Evolutionary conservation across 2,888 invertebrate species (phyloP).

Genomic region (Drosophila diplacantha): DNA sequence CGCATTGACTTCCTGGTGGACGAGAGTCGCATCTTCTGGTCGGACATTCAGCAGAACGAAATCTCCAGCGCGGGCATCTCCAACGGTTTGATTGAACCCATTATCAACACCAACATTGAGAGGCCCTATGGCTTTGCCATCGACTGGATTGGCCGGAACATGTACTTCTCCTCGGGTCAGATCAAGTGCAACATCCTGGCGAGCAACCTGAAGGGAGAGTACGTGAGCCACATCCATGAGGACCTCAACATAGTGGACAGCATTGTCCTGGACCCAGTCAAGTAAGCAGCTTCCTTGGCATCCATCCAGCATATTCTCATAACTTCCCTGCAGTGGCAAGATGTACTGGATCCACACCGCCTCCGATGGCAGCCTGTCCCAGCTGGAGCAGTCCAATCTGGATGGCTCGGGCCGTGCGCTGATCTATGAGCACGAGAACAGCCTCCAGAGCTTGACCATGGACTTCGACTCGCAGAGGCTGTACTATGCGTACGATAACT

Average conservation of each 20-base stretch:
- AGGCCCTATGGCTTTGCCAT: constrained; percentile 84
- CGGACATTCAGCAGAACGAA: constrained; percentile 86
- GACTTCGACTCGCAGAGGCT: constrained; percentile 81
- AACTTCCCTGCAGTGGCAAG: constrained; percentile 77
- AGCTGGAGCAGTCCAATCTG: constrained; percentile 82
- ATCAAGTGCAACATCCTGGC: constrained; percentile 81
- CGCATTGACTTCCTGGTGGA: constrained; percentile 84
- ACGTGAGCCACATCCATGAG: constrained; percentile 79
- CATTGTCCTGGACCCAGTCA: constrained; percentile 84
- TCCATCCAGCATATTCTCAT: not conserved
- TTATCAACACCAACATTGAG: constrained; percentile 84
- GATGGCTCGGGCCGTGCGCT: constrained; percentile 81
- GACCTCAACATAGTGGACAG: constrained; percentile 80
- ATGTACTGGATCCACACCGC: constrained; percentile 81
- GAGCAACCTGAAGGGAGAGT: constrained; percentile 85
- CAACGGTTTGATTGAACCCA: constrained; percentile 83
- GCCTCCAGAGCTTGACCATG: constrained; percentile 80
- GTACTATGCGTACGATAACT: constrained; percentile 84
- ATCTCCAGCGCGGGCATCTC: constrained; percentile 84
- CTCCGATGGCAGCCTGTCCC: constrained; percentile 73
- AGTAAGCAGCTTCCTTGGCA: constrained; percentile 69
- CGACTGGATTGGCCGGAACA: constrained; percentile 86
- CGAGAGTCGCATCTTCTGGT: constrained; percentile 86
- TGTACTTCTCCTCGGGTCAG: constrained; percentile 81
- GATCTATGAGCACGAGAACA: constrained; percentile 67